Evolutionary conservation across 2,797 vertebrate genomes (phyloP).

Genomic region (Meriones psammophilus): DNA sequence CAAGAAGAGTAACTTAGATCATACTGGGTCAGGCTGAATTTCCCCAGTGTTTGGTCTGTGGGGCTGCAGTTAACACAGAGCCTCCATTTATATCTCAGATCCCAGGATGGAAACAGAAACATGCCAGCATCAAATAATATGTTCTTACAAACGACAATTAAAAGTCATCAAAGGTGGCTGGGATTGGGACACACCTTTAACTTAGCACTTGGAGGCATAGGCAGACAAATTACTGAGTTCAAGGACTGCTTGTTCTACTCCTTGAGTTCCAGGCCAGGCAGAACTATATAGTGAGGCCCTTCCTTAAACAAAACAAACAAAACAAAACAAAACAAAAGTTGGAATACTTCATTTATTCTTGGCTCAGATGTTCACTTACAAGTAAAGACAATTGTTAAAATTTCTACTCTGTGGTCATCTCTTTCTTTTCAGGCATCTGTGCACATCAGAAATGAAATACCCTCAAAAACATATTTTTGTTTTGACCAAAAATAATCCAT

Average conservation of each 20-base stretch:
- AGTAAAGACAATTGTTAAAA: background rate
- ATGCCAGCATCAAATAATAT: background rate
- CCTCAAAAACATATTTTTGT: background rate
- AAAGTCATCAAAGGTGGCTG: background rate
- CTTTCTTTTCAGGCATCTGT: slow-evolving; percentile 32
- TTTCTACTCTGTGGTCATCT: background rate
- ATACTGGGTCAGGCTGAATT: background rate
- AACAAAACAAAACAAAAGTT: background rate
- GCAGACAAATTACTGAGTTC: background rate
- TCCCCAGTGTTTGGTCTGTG: background rate
- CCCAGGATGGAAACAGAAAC: slow-evolving; percentile 5
- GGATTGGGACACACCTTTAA: too few species aligned
- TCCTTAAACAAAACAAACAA: background rate
- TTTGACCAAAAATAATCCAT: background rate
- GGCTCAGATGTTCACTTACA: background rate
- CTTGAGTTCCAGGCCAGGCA: background rate
- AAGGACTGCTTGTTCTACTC: background rate
- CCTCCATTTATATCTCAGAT: slow-evolving; percentile 13
- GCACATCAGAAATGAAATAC: background rate
- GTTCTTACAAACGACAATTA: slow-evolving; percentile 41
- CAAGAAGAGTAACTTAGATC: background rate
- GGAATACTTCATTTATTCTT: background rate
- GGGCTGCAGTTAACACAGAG: background rate
- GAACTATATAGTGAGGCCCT: background rate
- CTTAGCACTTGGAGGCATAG: background rate